Evolutionary conservation across 2,888 invertebrate species (phyloP).

Genomic region (Hypomecis punctinalis): DNA sequence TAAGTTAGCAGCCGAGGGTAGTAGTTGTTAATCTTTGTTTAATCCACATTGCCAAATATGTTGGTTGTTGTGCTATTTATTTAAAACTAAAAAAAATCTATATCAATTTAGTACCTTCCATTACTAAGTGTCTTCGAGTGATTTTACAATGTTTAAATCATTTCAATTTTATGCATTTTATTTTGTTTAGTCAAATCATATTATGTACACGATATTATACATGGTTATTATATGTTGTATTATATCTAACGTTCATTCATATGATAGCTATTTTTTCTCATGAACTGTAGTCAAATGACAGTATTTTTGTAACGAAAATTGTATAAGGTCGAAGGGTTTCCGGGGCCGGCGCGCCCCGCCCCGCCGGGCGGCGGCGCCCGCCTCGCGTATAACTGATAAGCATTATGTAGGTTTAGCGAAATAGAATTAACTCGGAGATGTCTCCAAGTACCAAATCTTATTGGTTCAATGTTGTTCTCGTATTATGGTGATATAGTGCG

Average conservation of each 20-base stretch:
- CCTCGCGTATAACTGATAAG: conserved; percentile 80
- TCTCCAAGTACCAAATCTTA: conserved; percentile 83
- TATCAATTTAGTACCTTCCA: conserved; percentile 83
- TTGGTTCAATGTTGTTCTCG: conserved; percentile 84
- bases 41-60: conserved; percentile 82
- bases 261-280: conserved; percentile 80
- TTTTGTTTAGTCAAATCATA: conserved; percentile 83
- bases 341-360: conserved; percentile 51
- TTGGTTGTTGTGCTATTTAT: conserved; percentile 84
- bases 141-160: conserved; percentile 81
- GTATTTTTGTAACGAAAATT: conserved; percentile 85
- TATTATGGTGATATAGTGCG: conserved; percentile 83
- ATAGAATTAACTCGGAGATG: conserved; percentile 81
- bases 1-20: conserved; percentile 78
- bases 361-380: conserved; percentile 50
- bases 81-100: conserved; percentile 63
- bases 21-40: conserved; percentile 79
- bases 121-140: conserved; percentile 77
- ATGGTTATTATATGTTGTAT: conserved; percentile 74
- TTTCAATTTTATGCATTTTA: conserved; percentile 84
- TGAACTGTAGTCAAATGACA: conserved; percentile 86
- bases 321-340: conserved; percentile 81
- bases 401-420: conserved; percentile 86
- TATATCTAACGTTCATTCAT: conserved; percentile 80
- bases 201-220: conserved; percentile 77